Percentiles rank a stretch among this genome's conserved stretches.
These are phyloP conservation scores for Drosophila malerkotliana DNA, from an alignment of 1,140 invertebrate species.

Conservation along the genomic window DNA sequence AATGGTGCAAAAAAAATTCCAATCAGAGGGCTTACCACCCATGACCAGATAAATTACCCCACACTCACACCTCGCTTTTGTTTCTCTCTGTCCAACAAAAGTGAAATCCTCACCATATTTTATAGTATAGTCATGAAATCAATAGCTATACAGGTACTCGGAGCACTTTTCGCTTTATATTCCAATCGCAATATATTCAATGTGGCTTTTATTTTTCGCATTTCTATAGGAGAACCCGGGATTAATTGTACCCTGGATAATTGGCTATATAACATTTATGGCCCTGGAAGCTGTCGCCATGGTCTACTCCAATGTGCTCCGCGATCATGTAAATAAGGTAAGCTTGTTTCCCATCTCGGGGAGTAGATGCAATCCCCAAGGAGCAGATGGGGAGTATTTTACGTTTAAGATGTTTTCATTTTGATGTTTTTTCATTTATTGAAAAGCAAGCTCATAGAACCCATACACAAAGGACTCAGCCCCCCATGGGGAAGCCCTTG, in stretches of 20 bases:
- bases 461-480: conserved; percentile 21
- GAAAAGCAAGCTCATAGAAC: conserved; percentile 33
- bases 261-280: conserved; percentile 90
- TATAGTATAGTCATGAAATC: conserved; percentile 50
- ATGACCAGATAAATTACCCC: conserved; percentile 66
- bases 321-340: conserved; percentile 91
- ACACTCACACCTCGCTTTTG: conserved; percentile 25
- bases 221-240: conserved; percentile 87
- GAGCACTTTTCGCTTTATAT: conserved; percentile 6
- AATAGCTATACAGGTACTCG: conserved; percentile 45
- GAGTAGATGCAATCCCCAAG: background rate
- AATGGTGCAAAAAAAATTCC: conserved; percentile 66
- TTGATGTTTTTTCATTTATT: conserved; percentile 55
- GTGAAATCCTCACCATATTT: conserved; percentile 18
- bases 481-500: conserved; percentile 28
- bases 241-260: conserved; percentile 89
- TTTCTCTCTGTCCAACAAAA: conserved; percentile 3
- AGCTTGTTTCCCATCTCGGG: conserved; percentile 61
- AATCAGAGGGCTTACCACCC: conserved; percentile 62
- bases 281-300: conserved; percentile 90
- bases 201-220: conserved; percentile 4
- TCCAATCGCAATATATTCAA: conserved; percentile 15
- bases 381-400: conserved; percentile 34
- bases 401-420: conserved; percentile 46
- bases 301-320: conserved; percentile 90